Base-by-base conservation (phyloP, 2,888 invertebrate species). In the Odontocolon sp. region DNA sequence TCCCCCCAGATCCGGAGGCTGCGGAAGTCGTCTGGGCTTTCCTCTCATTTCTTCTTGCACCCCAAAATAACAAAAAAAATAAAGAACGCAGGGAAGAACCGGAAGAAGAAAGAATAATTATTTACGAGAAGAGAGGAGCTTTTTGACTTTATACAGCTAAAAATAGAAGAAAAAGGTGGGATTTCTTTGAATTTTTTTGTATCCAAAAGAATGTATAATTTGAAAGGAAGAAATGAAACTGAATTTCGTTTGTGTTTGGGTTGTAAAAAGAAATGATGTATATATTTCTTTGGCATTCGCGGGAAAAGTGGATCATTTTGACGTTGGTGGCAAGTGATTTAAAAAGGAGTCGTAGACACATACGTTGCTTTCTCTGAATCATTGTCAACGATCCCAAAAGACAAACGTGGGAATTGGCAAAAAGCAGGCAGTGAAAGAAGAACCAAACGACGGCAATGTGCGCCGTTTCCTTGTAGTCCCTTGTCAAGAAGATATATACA, bases 371-470 rank as follows among this genome's bases (percentile, higher is more conserved):
- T 74, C 68, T 45, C 59, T 42, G 61, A n/a, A 8, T 61, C 28
- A 67, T 74, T 74, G 61, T 47, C 36, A 45, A 59, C 50, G 8
- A 54, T 33, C 36, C n/a, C 18, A 57, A 42, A 42, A 33, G 28
- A n/a, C n/a, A 61, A 68, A 74, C 74, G 69, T 75, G 69, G 64
- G 75, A 75, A 56, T 75, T 52, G 33, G n/a, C 36, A 11, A 21
- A 21, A 16, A 54, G 54, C 54, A 18, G 45, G 23, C 14, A 23
- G 9, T 63, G 33, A 23, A 33, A 50, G 45, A 63, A 63, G 33
- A 54, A n/a, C n/a, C n/a, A 23, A 63, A 47, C 14, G 21, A 11
- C 45, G 61, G 21, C 61, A 61, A 45, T 45, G 47, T 63, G 61
- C 6, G n/a, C 28, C 45, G 18, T 33, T 50, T 63, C 61, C 45